Conservation (phyloP, 2,113 vertebrate genomes). For the Cheilinus undulatus region DNA sequence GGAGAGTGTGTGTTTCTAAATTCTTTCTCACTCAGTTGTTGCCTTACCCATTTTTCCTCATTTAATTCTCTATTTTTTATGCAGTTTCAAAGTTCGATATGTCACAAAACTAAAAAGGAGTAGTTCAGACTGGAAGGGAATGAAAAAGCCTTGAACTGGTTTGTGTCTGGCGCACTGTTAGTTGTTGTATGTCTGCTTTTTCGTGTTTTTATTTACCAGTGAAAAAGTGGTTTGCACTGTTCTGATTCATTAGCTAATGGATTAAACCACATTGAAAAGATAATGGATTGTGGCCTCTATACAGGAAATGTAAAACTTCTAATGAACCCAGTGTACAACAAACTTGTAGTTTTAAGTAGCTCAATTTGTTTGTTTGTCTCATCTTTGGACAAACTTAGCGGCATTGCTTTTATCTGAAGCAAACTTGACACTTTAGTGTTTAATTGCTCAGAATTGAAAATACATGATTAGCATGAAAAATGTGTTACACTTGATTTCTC, state of each 20-base stretch:
- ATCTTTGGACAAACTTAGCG: conserved; percentile 12
- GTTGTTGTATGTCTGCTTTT: neutral
- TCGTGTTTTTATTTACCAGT: conserved; percentile 4
- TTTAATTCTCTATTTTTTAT: too few relatives aligned
- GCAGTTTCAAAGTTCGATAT: neutral
- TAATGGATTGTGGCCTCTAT: conserved; percentile 26
- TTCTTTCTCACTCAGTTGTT: neutral
- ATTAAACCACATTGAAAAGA: conserved; percentile 4
- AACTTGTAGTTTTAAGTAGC: neutral
- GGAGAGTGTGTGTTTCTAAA: neutral
- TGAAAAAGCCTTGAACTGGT: too few relatives aligned
- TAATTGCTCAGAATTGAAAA: conserved; percentile 26
- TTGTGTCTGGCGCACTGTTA: conserved; percentile 1
- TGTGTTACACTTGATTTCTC: neutral
- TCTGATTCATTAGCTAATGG: conserved; percentile 18
- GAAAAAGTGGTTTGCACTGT: neutral
- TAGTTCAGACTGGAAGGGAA: neutral
- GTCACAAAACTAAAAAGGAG: neutral
- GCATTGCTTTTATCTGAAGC: conserved; percentile 1
- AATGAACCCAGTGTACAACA: neutral
- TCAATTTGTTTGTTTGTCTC: neutral
- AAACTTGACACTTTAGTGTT: conserved; percentile 10
- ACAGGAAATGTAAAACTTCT: conserved; percentile 29
- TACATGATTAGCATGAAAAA: neutral
- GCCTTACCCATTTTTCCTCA: too few relatives aligned